Conservation (phyloP, 2,888 invertebrate species). For the Diplazon laetatorius region DNA sequence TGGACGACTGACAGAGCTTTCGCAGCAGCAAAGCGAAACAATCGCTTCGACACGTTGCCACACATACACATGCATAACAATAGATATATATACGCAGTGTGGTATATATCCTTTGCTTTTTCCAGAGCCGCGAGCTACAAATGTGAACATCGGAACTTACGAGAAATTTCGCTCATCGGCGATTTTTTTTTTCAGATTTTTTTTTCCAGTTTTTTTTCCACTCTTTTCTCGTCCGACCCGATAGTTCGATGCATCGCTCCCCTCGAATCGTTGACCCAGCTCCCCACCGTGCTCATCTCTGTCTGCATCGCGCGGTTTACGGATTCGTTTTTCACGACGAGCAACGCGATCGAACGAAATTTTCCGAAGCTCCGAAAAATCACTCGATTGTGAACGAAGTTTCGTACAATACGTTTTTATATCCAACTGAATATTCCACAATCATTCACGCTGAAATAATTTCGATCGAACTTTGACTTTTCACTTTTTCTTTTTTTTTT, state of each 20-base stretch:
- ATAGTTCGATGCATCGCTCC: constrained; percentile 20
- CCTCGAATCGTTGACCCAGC: constrained; percentile 4
- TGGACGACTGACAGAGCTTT: neutral
- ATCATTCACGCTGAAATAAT: constrained; percentile 12
- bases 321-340: no score
- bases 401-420: constrained; percentile 9
- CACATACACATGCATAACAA: neutral
- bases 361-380: no score
- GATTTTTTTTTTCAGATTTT: no score
- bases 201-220: no score
- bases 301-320: no score
- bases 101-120: constrained; percentile 13
- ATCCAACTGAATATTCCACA: constrained; percentile 18
- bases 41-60: constrained; percentile 11
- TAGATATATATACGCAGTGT: neutral
- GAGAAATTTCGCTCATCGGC: constrained; percentile 12
- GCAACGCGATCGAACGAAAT: no score
- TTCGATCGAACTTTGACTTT: constrained; percentile 43
- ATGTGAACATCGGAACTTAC: constrained; percentile 11
- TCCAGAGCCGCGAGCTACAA: constrained; percentile 9
- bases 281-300: neutral
- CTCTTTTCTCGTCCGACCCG: constrained; percentile 25
- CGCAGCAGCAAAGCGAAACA: constrained; percentile 16
- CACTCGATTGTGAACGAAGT: no score
- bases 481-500: no score